Evolutionary conservation across 2,797 vertebrate species (phyloP).

Genomic region (Adelosebastes latens): DNA sequence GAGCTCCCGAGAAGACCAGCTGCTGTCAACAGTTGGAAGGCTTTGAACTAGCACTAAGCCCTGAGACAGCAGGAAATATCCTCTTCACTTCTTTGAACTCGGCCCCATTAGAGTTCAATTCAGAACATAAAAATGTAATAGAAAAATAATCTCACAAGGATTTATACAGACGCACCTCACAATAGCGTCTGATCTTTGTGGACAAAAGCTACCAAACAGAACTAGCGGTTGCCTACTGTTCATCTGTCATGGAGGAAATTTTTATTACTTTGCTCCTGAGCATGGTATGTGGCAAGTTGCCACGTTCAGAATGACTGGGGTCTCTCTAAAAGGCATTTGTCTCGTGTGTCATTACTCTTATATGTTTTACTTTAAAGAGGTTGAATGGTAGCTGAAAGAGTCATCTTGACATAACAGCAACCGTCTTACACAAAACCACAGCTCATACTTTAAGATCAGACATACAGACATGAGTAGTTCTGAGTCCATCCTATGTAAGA

Average conservation of each 20-base stretch:
- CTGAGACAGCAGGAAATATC: slow-evolving; percentile 75
- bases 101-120: slow-evolving; percentile 59
- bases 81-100: slow-evolving; percentile 72
- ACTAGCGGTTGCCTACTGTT: slow-evolving; percentile 43
- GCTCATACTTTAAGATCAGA: slow-evolving; percentile 45
- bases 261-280: slow-evolving; percentile 25
- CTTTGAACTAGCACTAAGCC: slow-evolving; percentile 72
- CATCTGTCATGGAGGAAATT: slow-evolving; percentile 14
- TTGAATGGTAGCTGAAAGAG: slow-evolving; percentile 12
- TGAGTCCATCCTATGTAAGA: slow-evolving; percentile 29
- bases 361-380: background rate
- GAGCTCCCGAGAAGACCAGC: slow-evolving; percentile 77
- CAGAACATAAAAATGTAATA: slow-evolving; percentile 54
- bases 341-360: background rate
- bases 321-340: slow-evolving; percentile 8
- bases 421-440: slow-evolving; percentile 38
- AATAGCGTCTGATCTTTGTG: slow-evolving; percentile 59
- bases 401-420: slow-evolving; percentile 13
- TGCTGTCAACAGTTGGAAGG: slow-evolving; percentile 77
- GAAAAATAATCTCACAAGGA: slow-evolving; percentile 64
- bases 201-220: slow-evolving; percentile 60
- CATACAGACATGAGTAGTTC: slow-evolving; percentile 49
- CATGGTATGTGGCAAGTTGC: background rate
- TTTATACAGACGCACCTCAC: slow-evolving; percentile 51
- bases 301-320: background rate